Evolutionary conservation across 1,140 invertebrate species (phyloP).

Genomic region (Babylonia areolata): DNA sequence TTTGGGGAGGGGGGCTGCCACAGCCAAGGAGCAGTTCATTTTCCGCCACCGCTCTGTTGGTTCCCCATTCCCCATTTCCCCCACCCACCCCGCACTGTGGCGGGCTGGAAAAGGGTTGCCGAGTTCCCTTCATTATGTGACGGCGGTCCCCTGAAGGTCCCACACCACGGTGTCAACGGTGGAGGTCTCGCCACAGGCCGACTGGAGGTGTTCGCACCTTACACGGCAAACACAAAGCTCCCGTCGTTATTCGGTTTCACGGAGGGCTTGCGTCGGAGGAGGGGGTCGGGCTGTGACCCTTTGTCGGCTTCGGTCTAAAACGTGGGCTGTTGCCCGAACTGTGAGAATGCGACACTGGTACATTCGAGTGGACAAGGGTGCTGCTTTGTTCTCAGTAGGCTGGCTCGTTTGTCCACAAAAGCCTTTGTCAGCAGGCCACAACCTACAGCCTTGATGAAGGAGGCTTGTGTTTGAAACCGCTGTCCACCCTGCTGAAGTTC

Average conservation of each 20-base stretch:
- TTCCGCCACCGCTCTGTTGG: background rate
- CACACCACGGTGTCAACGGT: background rate
- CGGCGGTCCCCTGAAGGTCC: background rate
- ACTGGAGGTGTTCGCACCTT: background rate
- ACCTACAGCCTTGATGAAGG: too few relatives aligned
- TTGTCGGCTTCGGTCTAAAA: too few relatives aligned
- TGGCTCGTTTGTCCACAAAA: too few relatives aligned
- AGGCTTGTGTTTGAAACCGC: too few relatives aligned
- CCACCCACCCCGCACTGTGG: background rate
- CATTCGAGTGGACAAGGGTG: too few relatives aligned
- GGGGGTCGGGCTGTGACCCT: too few relatives aligned
- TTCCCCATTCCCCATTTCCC: background rate
- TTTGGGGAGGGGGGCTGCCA: too few relatives aligned
- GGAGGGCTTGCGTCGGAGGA: background rate
- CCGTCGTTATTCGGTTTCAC: constrained; percentile 1
- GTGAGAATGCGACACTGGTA: too few relatives aligned
- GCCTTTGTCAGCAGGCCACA: background rate
- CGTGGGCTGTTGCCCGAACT: too few relatives aligned
- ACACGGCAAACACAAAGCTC: background rate
- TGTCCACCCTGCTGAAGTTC: too few relatives aligned
- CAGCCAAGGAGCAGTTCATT: background rate
- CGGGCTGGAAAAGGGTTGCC: background rate
- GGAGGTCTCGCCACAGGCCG: background rate
- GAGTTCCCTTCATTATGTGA: background rate
- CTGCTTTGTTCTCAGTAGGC: too few relatives aligned